Evolutionary conservation across 2,797 vertebrate species (phyloP), one percentile per base, ranked within the genome.

Genomic region (Pseudomugil tenellus): DNA sequence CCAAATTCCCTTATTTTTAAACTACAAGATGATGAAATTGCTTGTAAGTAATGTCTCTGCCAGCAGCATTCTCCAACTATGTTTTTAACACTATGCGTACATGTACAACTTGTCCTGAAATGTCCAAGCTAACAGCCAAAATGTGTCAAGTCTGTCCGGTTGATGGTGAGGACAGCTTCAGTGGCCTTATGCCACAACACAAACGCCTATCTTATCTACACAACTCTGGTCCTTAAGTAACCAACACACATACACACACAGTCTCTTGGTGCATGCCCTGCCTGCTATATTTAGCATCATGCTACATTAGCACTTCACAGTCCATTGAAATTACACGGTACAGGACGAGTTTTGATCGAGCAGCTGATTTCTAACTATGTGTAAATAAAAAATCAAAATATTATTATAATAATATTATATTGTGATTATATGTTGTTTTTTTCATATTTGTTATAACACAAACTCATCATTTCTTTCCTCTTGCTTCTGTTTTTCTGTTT

Each of bases 241-340:
- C 58, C 60, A 76, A 70, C 73, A 74, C 73, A 70, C 70, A 62
- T 25, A 67, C 16, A 14, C 48, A 25, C 39, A 7, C 49, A 63
- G 48, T 17, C 64, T 37, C 73, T 73, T 68, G 29, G 26, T 79
- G 77, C 90, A 76, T 83, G 51, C 74, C 59, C 70, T 53, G 31
- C 48, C 53, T 10, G 49, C 79, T 91, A 91, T 91, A 84, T 89
- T 91, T 91, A 91, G 88, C 83, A 89, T 79, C 86, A 89, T 56
- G 90, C 86, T 82, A 86, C 91, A 91, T 93, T 92, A 90, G 68
- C 73, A 71, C 69, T 80, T 87, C 80, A 86, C 83, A 84, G 86
- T 72, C 76, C 84, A 86, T 70, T 91, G 81, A 90, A 73, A 84
- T 64, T 46, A 66, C 28, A 70, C 54, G 60, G 64, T 78, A 57